A percentile compares a stretch with the other conserved stretches of the same genome.
Conservation (phyloP, 2,113 vertebrate genomes). For the Rhabdornis inornatus region DNA sequence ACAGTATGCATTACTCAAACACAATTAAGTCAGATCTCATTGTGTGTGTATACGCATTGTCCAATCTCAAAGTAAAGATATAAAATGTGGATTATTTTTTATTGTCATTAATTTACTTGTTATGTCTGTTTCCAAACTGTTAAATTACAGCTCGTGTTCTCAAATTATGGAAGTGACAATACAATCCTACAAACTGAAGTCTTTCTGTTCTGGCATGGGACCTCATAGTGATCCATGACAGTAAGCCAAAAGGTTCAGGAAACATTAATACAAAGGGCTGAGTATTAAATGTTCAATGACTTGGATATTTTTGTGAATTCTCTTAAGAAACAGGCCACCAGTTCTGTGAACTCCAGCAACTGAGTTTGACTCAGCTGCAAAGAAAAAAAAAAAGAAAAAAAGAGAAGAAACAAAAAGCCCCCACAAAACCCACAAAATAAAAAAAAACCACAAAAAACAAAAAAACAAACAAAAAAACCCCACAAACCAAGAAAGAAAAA, state of each 20-base stretch:
- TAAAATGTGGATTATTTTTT: not conserved
- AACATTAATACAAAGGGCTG: not conserved
- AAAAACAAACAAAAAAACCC: no score
- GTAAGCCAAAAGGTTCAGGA: not conserved
- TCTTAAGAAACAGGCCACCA: not conserved
- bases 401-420: not conserved
- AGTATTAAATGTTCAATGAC: not conserved
- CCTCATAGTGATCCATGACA: not conserved
- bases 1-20: not conserved
- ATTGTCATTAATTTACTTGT: not conserved
- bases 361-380: not conserved
- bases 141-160: not conserved
- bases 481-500: not conserved
- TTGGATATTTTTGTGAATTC: not conserved
- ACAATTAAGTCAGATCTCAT: not conserved
- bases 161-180: not conserved
- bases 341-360: not conserved
- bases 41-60: no score
- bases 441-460: not conserved
- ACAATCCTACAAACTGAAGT: not conserved
- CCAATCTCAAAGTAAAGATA: not conserved
- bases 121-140: not conserved
- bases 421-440: no score
- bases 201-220: not conserved
- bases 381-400: not conserved